Base-by-base conservation (phyloP, 2,113 vertebrate species). In the Hyperopisus bebe region DNA sequence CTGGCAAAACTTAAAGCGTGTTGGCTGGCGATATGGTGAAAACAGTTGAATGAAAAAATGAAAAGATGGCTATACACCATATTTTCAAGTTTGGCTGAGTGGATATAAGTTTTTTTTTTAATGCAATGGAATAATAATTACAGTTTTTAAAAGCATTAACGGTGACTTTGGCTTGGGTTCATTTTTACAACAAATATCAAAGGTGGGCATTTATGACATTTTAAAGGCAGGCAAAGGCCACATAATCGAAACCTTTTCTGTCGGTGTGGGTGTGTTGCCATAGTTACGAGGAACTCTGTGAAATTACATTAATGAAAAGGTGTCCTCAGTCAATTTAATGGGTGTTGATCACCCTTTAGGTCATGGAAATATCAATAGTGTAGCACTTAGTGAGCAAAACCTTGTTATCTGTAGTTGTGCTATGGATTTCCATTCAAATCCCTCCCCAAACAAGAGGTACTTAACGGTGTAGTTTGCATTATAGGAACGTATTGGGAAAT, bases 191-290 rank as follows among this genome's bases (percentile, higher is more conserved):
- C 39, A 66, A 39, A 55, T 82, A 66, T 42, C 27, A 50, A 44
- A 39, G 82, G 91, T 93, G 0, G 93, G 89, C 90, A 92, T 77
- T 66, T 88, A n/a, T 92, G 91, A 88, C 91, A 92, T 90, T 93
- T 90, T 91, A 92, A 50, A 91, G 90, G 50, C 86, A 91, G 90
- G 83, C 88, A 92, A 92, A 91, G 93, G 92, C 35, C 88, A 94
- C 89, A 91, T 93, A 93, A 94, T 91, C 93, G 92, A 91, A 90
- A 77, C 35, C 47, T 87, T 44, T 87, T 85, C 93, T 91, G 90
- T 94, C 89, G 92, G 50, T n/a, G 89, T 91, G 93, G 92, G 92
- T 93, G 88, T 90, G 92, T 94, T 95, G 86, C 92, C 90, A 92
- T 94, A 80, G 94, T 91, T 94, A 95, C 93, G 83, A 88, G 89